These are phyloP conservation scores for Polypedilum vanderplanki DNA, from an alignment of 1,140 invertebrate species.

Conservation along the genomic window DNA sequence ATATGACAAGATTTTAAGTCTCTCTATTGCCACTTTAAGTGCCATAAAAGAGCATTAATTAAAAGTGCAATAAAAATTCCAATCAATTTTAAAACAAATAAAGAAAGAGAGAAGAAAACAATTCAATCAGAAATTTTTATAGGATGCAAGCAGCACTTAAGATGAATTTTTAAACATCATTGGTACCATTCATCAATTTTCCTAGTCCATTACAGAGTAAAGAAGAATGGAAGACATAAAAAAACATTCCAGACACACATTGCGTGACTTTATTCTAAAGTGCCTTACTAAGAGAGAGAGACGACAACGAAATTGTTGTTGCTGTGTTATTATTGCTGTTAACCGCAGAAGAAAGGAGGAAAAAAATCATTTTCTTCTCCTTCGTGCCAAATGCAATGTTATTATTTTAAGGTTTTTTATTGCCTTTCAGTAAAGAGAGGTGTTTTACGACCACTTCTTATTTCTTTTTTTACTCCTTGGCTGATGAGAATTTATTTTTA, in stretches of 20 bases:
- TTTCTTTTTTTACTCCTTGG: neutral
- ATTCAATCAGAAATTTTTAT: neutral
- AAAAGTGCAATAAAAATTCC: neutral
- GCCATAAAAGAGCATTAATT: slow-evolving; percentile 12
- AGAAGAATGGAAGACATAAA: neutral
- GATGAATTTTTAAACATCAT: neutral
- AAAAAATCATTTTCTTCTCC: slow-evolving; percentile 19
- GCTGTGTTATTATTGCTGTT: neutral
- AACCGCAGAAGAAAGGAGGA: slow-evolving; percentile 15
- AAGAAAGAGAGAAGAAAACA: neutral
- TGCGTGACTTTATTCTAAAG: slow-evolving; percentile 16
- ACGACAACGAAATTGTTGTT: neutral
- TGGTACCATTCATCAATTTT: neutral
- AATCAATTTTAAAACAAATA: neutral
- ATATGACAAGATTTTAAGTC: too few relatives aligned
- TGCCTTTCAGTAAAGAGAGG: slow-evolving; percentile 19
- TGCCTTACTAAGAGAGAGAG: neutral
- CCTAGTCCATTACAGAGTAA: neutral
- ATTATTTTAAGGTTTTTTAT: slow-evolving; percentile 27
- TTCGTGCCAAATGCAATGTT: slow-evolving; percentile 21
- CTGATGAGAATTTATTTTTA: neutral
- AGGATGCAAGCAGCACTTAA: neutral
- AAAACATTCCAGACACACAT: slow-evolving; percentile 4
- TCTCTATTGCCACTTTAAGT: neutral
- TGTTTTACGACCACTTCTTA: slow-evolving; percentile 23